Base-by-base conservation (phyloP, 2,113 vertebrate species). In the Chaetodon auriga region DNA sequence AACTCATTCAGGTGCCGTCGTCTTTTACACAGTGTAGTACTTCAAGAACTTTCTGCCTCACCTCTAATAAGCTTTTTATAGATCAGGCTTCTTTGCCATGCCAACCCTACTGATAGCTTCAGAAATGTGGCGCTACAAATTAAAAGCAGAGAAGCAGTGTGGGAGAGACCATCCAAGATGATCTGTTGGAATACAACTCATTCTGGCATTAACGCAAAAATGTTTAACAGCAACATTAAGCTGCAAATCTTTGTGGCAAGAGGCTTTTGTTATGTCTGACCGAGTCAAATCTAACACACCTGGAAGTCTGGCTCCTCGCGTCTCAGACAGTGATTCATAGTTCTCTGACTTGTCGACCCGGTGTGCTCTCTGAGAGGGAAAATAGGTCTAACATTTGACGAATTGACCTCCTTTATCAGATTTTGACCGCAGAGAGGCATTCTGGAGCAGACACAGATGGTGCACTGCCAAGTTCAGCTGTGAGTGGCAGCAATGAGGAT, bases 221-320 rank as follows among this genome's bases (percentile, higher is more conserved):
- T 58, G 48, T 78, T 75, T 46, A 86, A 84, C 41, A 55, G 81
- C 68, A 80, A 87, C 48, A 89, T 84, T 81, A 83, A 81, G 62
- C 63, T 80, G 66, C 53, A 89, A 85, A 89, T 89, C 79, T 86
- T 49, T 64, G 18, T 58, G 45, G 23, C 58, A 23, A 78, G 13
- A 66, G 19, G 66, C 54, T 80, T 83, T 86, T 86, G 81, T 92
- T 87, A 74, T 79, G 71, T 87, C 82, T 78, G 71, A 57, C 53
- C 1, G 4, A 87, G 71, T 87, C 70, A 83, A 89, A 84, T 84
- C 68, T 64, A 87, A 87, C 69, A 72, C 76, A 89, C 82, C 80
- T 89, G 89, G 70, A 75, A 18, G 64, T 80, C 78, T 72, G 82
- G 73, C 49, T 81, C 62, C 61, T 70, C 0, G 0, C 0, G 8